Percentiles rank a stretch among this genome's conserved stretches.
Evolutionary conservation across 2,888 invertebrate species (phyloP).

Genomic region (Clanis bilineata): DNA sequence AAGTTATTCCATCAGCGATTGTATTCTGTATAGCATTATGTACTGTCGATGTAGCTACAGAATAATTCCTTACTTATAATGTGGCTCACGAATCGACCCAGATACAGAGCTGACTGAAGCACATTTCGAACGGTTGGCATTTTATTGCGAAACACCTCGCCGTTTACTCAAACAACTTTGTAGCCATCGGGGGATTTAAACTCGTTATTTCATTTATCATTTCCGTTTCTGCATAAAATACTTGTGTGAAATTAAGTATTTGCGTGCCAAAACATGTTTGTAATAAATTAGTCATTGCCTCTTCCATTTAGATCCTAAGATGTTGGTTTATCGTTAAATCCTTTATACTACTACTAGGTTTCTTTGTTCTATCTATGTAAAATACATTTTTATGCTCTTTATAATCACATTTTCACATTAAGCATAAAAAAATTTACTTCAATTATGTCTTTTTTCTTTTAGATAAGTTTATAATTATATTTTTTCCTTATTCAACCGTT

Average conservation of each 20-base stretch:
- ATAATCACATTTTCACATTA: too few relatives aligned
- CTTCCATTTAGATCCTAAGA: too few relatives aligned
- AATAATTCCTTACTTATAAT: conserved; percentile 15
- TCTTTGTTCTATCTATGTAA: too few relatives aligned
- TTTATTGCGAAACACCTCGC: conserved; percentile 12
- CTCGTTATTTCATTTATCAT: background rate
- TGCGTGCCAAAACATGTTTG: background rate
- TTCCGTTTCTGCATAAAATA: background rate
- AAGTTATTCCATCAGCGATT: background rate
- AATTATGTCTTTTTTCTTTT: too few relatives aligned
- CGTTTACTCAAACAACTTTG: conserved; percentile 12
- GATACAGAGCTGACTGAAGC: conserved; percentile 13
- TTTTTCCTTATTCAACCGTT: too few relatives aligned
- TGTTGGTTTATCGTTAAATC: too few relatives aligned
- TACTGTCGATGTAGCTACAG: background rate
- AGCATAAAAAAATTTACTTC: too few relatives aligned
- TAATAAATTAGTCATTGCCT: too few relatives aligned
- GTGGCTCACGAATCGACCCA: conserved; percentile 18
- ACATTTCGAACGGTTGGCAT: conserved; percentile 10
- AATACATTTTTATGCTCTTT: too few relatives aligned
- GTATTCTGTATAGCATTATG: background rate
- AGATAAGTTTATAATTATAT: too few relatives aligned
- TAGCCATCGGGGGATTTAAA: background rate
- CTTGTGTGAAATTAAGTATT: background rate
- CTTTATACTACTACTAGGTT: too few relatives aligned